Evolutionary conservation across 2,797 vertebrate species (phyloP), one percentile per base, ranked within the genome.

Genomic region (Scarus forsteni): DNA sequence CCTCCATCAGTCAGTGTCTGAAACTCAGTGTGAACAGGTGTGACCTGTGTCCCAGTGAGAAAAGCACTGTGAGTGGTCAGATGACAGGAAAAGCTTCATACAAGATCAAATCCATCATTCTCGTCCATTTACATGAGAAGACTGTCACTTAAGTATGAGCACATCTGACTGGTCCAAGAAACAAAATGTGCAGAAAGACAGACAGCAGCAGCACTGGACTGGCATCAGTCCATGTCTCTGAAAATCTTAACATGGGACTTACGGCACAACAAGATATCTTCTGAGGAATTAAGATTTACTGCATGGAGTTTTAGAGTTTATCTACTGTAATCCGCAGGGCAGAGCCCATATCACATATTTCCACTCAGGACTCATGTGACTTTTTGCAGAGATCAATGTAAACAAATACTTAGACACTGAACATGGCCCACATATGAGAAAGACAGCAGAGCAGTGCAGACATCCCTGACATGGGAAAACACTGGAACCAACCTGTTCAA

Each of bases 261-360:
- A 57, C 44, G 73, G 40, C 18, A 16, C 27, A 73, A 48, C n/a
- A 36, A 71, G 60, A 66, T 7, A 56, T 55, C 46, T 68, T 61
- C 51, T 55, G 45, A 75, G 66, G 34, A 75, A 55, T 63, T 45
- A 43, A 43, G 40, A 54, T 9, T 34, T 12, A 40, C 27, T 45
- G 49, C 58, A 60, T 39, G 66, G 40, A 48, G 60, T 57, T 75
- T 66, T 61, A 72, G 34, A 50, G 66, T 54, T 74, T 67, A 80
- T 80, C 80, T 70, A 59, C 49, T 51, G 12, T 70, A 72, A 80
- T 50, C 70, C 75, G 58, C 40, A 45, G 55, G 46, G 38, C 43
- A 50, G 10, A 56, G 27, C 27, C 27, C 27, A 34, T 15, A 60
- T 66, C 60, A 45, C 61, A 61, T 55, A 77, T 70, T 65, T 75